phyloP scores from a whole-genome alignment of 2,797 vertebrate genomes.

The Luscinia megarhynchos region DNA sequence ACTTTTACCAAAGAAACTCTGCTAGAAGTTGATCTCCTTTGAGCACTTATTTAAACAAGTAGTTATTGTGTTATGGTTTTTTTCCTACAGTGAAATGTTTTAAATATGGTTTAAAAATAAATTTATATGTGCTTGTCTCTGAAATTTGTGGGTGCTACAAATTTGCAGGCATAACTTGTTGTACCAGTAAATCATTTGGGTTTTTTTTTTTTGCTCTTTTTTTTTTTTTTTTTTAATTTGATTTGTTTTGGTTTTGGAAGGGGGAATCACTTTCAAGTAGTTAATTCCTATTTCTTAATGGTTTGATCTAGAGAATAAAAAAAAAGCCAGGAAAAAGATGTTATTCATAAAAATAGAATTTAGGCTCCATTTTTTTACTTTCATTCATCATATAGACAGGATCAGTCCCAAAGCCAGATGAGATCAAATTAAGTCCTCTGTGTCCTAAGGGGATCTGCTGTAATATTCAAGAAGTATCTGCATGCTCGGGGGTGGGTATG shows the following conservation, averaged over 20 bases:
- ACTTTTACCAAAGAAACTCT: neutral
- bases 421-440: neutral
- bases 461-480: neutral
- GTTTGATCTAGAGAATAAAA: neutral
- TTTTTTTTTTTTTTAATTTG: neutral
- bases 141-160: neutral
- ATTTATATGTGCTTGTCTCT: neutral
- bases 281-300: neutral
- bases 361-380: fast-evolving
- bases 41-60: neutral
- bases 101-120: neutral
- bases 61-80: neutral
- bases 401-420: neutral
- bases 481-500: fast-evolving
- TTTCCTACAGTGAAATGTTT: neutral
- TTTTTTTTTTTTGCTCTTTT: no score
- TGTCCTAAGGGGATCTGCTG: neutral
- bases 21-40: neutral
- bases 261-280: neutral
- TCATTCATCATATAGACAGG: neutral
- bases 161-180: neutral
- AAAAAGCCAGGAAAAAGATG: neutral
- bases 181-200: neutral
- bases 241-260: neutral
- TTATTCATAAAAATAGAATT: neutral